phyloP scores from a whole-genome alignment of 35 echinoderm and acorn worm genomes.

The Apostichopus japonicus region DNA sequence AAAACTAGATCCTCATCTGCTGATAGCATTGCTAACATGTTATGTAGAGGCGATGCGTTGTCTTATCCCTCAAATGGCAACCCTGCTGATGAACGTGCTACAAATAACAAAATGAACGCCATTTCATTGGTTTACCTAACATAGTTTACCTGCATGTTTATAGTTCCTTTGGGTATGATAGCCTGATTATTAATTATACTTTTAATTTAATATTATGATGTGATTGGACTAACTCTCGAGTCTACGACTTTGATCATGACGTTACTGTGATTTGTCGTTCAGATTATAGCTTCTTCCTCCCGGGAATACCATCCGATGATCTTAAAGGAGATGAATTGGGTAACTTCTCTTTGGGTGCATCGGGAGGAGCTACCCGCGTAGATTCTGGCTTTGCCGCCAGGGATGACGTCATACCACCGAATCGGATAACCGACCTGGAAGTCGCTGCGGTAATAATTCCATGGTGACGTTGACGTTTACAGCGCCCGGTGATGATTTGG shows the following conservation, averaged over 20 bases:
- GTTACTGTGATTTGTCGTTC: background rate
- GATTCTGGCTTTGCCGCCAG: slow-evolving; percentile 3
- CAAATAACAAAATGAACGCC: no score
- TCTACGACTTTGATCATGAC: slow-evolving; percentile 9
- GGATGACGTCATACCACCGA: background rate
- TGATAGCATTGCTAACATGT: no score
- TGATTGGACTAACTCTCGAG: background rate
- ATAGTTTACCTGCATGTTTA: no score
- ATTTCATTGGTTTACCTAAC: no score
- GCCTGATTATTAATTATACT: no score
- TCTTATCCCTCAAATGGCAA: no score
- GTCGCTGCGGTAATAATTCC: slow-evolving; percentile 13
- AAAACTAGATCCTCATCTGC: no score
- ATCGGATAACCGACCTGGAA: slow-evolving; percentile 13
- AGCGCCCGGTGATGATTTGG: background rate
- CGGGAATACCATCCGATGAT: slow-evolving; percentile 13
- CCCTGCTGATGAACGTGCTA: no score
- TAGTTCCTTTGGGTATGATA: no score
- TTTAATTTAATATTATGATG: no score
- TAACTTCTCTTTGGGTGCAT: slow-evolving; percentile 14
- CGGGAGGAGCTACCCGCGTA: slow-evolving; percentile 11
- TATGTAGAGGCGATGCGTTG: no score
- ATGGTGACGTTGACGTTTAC: slow-evolving; percentile 13
- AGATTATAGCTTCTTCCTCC: slow-evolving; percentile 6
- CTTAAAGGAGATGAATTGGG: background rate